Evolutionary conservation across 2,888 invertebrate genomes (phyloP), one percentile per base, ranked within the genome.

Genomic region (Macrophya alboannulata): DNA sequence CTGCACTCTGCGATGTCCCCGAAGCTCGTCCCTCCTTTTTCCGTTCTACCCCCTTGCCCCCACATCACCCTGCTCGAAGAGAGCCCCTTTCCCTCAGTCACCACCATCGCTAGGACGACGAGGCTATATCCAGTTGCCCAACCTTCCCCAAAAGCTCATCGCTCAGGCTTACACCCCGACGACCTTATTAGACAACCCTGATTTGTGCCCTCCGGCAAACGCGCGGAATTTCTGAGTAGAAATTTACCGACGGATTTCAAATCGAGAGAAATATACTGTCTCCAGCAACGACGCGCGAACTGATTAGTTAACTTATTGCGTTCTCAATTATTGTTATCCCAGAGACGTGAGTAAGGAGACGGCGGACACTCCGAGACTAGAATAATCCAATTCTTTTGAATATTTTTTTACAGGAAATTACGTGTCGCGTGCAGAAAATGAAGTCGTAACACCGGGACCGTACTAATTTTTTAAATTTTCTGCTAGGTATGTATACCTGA

Each of bases 151-250:
- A 89, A 89, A 89, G 87, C 88, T 88, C 90, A 90, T 92, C 90
- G 90, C 88, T 91, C 90, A 90, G 88, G 89, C 90, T 91, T 90
- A 89, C 90, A 87, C 89, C 65, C 83, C 62, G 88, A 90, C 90
- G 89, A 90, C 90, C 91, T 92, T 92, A 91, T 92, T 91, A 91
- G 90, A 90, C 90, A 90, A 90, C 89, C 89, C 87, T 90, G 92
- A 92, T 91, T 92, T 91, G 91, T 92, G 89, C 90, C 90, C 89
- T 89, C 89, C 86, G 89, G 90, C 87, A 86, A 90, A 89, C 89
- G 88, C 87, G 87, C 88, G 88, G 89, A 90, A 90, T 91, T 91
- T 88, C 89, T 90, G 87, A 90, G 89, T 88, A 88, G 87, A 86
- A 85, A 85, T 82, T 81, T 82, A 85, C 85, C 83, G 82, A 82